A percentile compares a stretch with the other conserved stretches of the same genome.
phyloP scores from a whole-genome alignment of 2,113 vertebrate genomes.

The Conger conger region DNA sequence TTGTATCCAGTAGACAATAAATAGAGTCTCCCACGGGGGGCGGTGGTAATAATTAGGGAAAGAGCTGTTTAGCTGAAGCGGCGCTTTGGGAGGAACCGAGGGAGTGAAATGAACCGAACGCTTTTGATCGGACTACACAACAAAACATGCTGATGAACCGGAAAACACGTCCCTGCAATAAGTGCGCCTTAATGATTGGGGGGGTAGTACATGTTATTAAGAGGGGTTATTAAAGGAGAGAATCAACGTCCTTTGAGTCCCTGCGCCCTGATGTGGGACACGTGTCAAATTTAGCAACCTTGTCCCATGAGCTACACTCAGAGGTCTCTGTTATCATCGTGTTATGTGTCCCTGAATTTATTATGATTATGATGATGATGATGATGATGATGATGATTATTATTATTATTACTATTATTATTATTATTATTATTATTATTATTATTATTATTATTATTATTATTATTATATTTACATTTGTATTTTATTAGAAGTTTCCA shows the following conservation, averaged over 20 bases:
- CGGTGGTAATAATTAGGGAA: conserved; percentile 44
- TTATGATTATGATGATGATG: no score
- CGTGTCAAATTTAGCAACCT: neutral
- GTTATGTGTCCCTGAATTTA: neutral
- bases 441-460: neutral
- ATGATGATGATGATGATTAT: no score
- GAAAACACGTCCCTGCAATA: neutral
- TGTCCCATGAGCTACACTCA: neutral
- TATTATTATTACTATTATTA: neutral
- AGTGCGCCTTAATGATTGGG: neutral
- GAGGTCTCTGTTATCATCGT: neutral
- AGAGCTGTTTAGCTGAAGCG: conserved; percentile 54
- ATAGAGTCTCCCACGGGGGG: conserved; percentile 48
- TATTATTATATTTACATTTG: neutral
- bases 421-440: neutral
- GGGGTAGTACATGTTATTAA: neutral
- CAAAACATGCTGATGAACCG: neutral
- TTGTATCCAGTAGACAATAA: conserved; percentile 48
- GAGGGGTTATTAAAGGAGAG: neutral
- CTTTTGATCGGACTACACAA: conserved; percentile 23
- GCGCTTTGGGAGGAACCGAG: conserved; percentile 50
- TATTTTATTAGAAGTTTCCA: neutral
- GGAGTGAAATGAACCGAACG: conserved; percentile 54
- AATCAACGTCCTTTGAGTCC: neutral
- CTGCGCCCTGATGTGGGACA: neutral